These are phyloP conservation scores for Synanthedon formicaeformis DNA, from an alignment of 2,888 invertebrate genomes.

Conservation along the genomic window DNA sequence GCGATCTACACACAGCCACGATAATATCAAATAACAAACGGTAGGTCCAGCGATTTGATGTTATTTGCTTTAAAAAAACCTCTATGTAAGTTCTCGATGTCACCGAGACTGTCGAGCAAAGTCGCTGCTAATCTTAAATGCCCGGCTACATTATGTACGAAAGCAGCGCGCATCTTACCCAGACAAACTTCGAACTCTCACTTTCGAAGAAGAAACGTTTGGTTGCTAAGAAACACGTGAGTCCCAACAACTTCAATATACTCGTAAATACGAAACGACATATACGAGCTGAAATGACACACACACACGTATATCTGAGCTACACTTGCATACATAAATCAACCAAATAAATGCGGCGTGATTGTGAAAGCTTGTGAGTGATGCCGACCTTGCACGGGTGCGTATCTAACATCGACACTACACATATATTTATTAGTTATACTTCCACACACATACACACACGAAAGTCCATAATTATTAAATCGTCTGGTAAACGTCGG, in stretches of 20 bases:
- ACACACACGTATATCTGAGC: conserved; percentile 10
- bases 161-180: conserved; percentile 29
- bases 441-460: conserved; percentile 25
- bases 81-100: too few relatives aligned
- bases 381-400: conserved; percentile 25
- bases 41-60: too few relatives aligned
- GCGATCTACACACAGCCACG: too few relatives aligned
- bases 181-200: conserved; percentile 58
- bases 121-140: too few relatives aligned
- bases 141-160: too few relatives aligned
- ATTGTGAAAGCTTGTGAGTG: conserved; percentile 13
- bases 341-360: conserved; percentile 9
- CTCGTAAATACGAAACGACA: conserved; percentile 28
- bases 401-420: conserved; percentile 15
- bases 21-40: too few relatives aligned
- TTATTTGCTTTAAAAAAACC: too few relatives aligned
- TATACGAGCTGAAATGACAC: too few relatives aligned
- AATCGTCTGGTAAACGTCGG: conserved; percentile 61
- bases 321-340: conserved; percentile 29
- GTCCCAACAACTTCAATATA: conserved; percentile 31
- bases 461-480: conserved; percentile 55
- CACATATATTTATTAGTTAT: conserved; percentile 18
- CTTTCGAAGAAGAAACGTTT: conserved; percentile 55
- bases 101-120: too few relatives aligned
- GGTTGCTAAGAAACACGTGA: conserved; percentile 26